Percentiles rank a stretch among this genome's conserved stretches.
Conservation (phyloP, 1,140 invertebrate species). For the Schlechtendalia chinensis region DNA sequence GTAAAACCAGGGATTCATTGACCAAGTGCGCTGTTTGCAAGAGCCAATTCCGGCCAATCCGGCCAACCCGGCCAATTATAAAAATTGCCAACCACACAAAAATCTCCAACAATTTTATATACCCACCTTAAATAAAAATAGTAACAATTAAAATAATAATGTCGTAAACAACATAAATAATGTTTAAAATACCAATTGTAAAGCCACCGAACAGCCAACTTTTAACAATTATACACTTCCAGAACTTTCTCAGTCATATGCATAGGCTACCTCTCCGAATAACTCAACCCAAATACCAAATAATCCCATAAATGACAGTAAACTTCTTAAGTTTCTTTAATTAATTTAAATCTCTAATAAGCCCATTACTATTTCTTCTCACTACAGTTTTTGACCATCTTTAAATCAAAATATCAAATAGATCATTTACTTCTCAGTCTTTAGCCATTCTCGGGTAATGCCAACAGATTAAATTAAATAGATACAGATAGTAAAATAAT, state of each 20-base stretch:
- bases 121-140: background rate
- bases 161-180: background rate
- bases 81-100: constrained; percentile 53
- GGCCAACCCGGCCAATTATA: constrained; percentile 56
- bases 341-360: constrained; percentile 29
- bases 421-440: background rate
- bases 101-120: constrained; percentile 10
- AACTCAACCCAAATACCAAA: background rate
- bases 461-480: too few relatives aligned
- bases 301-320: background rate
- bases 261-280: background rate
- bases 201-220: constrained; percentile 11
- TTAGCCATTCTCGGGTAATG: constrained; percentile 47
- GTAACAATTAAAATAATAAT: too few relatives aligned
- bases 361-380: constrained; percentile 10
- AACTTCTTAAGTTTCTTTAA: background rate
- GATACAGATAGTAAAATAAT: too few relatives aligned
- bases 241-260: background rate
- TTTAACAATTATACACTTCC: background rate
- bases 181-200: background rate
- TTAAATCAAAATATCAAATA: constrained; percentile 19
- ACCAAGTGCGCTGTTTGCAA: constrained; percentile 54
- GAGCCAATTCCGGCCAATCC: too few relatives aligned
- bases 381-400: constrained; percentile 11
- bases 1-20: constrained; percentile 53